phyloP scores from a whole-genome alignment of 2,113 vertebrate species.

The Uropsilus gracilis region DNA sequence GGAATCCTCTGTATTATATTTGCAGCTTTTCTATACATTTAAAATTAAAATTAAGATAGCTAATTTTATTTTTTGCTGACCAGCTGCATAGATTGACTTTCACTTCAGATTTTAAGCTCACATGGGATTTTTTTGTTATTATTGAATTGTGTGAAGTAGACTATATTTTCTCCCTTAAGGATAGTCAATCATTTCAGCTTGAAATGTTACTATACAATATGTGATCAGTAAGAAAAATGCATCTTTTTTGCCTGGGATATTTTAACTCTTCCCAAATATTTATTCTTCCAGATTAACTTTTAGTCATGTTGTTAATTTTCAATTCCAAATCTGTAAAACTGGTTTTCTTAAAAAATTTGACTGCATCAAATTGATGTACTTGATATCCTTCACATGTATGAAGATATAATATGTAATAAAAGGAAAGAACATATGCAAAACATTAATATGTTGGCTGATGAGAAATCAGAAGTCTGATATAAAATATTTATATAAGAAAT shows the following conservation, averaged over 20 bases:
- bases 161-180: neutral
- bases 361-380: neutral
- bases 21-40: neutral
- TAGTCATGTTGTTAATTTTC: neutral
- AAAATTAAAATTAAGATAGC: neutral
- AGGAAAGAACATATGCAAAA: neutral
- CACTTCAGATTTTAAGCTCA: neutral
- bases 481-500: neutral
- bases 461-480: neutral
- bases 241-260: neutral
- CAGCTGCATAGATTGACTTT: neutral
- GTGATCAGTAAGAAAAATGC: neutral
- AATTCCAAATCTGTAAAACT: neutral
- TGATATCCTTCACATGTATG: neutral
- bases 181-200: neutral
- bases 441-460: neutral
- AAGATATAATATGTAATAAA: neutral
- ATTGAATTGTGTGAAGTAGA: neutral
- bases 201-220: neutral
- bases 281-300: constrained; percentile 21
- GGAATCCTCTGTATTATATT: neutral
- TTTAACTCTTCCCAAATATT: neutral
- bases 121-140: neutral
- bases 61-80: neutral
- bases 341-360: neutral